Evolutionary conservation across 2,888 invertebrate species (phyloP), one percentile per base, ranked within the genome.

Genomic region (Apotomis betuletana): DNA sequence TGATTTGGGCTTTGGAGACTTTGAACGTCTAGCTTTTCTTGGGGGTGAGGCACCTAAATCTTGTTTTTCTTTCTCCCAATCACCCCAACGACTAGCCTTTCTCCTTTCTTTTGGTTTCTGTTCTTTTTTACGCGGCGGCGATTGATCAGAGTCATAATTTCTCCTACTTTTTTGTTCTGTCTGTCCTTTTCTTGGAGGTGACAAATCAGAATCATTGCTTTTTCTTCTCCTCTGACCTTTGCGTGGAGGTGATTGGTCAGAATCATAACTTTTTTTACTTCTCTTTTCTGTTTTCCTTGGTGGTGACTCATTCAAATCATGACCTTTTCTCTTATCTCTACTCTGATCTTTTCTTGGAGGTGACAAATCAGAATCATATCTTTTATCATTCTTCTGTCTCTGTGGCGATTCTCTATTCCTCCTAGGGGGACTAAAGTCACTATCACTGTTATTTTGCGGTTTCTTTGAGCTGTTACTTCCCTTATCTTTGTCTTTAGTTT

Each of bases 361-460:
- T 1, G 86, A 85, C 10, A 70, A 5, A 68, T 85, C 83, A 1
- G 82, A 82, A 69, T 86, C 82, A 70, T 77, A 69, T 54, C 77
- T 74, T 74, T 69, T 79, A n/a, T 69, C 38, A 52, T 41, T 52
- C 10, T 44, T 41, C 5, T 60, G 60, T 60, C 54, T 65, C 54
- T 55, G 36, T 13, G 70, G 51, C 55, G 61, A 57, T 36, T 52
- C 52, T 46, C 27, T 71, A 41, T 46, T 57, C 36, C 27, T 70
- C 44, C 88, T 86, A 0, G 87, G 89, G 13, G 90, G 92, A 73
- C 91, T 92, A 59, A 85, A 77, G 76, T 94, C 91, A 80, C 87
- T 89, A 54, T 90, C 90, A 74, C 86, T 87, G 12, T 74, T 72
- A 65, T 77, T 77, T 54, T 74, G 74, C 12, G 65, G 55, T 12